Evolutionary conservation across 2,113 vertebrate genomes (phyloP), one percentile per base, ranked within the genome.

Genomic region (Caranx melampygus): DNA sequence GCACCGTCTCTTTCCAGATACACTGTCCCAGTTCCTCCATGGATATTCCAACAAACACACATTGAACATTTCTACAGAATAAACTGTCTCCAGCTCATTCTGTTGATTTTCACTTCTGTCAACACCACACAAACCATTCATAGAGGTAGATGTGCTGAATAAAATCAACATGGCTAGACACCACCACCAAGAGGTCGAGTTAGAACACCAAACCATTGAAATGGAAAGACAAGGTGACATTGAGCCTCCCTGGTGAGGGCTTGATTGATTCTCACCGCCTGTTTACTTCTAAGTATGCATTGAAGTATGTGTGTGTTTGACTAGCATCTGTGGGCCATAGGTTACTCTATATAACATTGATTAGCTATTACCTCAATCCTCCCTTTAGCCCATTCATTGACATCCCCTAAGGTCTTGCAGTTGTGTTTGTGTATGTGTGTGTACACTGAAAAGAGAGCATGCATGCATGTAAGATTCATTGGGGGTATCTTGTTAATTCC

Each of bases 341-440:
- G 35, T 80, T 69, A 52, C 55, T 72, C 65, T 63, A 26, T 66
- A 42, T 72, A 21, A 75, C 80, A 90, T 83, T 88, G 86, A 92
- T 88, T 86, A 75, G 66, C 78, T 67, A 77, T 91, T 84, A 90
- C 75, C 65, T 26, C 68, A 82, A 81, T 81, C 66, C 85, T 61
- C 20, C 64, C 62, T 83, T 79, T 73, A 87, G 57, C 65, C 67
- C 35, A 45, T 52, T 58, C 14, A 13, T 33, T 66, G 65, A 83
- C 54, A 59, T 68, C 66, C 52, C 76, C n/a, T 51, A 47, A 72
- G 81, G 76, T 82, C 52, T 51, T 65, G 37, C 59, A 64, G 75
- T 49, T 75, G 68, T 59, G 33, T 58, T 31, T 85, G 18, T 72
- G 60, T 44, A 21, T 59, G 2, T 34, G 21, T 65, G 37, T 62